phyloP scores from a whole-genome alignment of 2,113 vertebrate genomes.

The Nyctereutes procyonoides region DNA sequence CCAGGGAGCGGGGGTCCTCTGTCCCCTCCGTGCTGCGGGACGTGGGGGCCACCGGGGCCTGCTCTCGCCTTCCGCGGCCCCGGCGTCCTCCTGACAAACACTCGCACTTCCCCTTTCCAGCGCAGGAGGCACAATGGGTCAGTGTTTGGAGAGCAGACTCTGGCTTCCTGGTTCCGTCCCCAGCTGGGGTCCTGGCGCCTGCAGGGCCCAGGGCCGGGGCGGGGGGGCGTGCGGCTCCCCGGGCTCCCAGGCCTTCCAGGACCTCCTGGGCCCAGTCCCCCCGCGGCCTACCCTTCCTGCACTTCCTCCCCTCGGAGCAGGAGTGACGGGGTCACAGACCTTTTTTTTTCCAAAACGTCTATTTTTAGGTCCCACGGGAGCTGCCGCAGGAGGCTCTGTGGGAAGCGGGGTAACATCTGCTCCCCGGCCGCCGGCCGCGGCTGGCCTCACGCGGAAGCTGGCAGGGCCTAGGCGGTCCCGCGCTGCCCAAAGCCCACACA shows the following conservation, averaged over 20 bases:
- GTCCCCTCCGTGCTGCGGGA: no score
- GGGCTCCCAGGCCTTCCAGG: neutral
- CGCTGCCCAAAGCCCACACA: neutral
- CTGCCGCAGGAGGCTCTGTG: neutral
- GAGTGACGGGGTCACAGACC: neutral
- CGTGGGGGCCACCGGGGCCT: no score
- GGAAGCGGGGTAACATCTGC: slow-evolving; percentile 27
- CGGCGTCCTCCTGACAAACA: neutral
- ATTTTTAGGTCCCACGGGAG: slow-evolving; percentile 47
- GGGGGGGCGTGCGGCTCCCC: neutral
- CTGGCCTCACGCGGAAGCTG: neutral
- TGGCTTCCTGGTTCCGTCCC: neutral
- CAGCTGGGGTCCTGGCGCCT: neutral
- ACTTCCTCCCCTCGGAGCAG: slow-evolving; percentile 1
- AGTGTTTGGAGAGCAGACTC: neutral
- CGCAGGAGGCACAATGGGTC: neutral
- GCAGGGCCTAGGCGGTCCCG: neutral
- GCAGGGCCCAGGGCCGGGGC: neutral
- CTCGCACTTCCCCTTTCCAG: neutral
- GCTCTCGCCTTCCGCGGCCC: no score
- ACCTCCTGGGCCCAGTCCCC: neutral
- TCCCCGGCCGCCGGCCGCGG: neutral
- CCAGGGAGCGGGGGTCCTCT: rapidly evolving
- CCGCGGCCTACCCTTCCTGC: neutral
- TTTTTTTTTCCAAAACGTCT: slow-evolving; percentile 8